Evolutionary conservation across 2,797 vertebrate genomes (phyloP).

Genomic region (Poecilia picta): DNA sequence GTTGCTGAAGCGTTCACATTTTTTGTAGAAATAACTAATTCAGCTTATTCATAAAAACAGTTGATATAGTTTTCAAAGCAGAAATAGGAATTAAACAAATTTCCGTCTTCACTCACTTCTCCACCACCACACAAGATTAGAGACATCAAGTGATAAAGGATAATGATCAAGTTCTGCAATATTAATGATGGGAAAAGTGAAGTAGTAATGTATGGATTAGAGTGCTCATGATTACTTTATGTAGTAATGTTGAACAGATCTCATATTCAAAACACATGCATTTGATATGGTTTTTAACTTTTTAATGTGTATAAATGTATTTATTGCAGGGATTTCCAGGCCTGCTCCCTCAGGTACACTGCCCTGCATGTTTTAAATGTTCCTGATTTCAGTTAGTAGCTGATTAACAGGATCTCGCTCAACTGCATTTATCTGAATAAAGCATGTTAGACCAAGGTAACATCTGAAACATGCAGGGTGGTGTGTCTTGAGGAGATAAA

Average conservation of each 20-base stretch:
- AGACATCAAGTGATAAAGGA: not conserved
- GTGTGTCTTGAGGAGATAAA: too few species aligned
- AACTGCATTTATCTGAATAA: too few species aligned
- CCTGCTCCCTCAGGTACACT: too few species aligned
- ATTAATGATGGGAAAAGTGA: not conserved
- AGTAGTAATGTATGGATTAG: slow-evolving; percentile 6
- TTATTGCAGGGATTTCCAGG: not conserved
- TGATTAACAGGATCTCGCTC: too few species aligned
- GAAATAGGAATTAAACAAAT: not conserved
- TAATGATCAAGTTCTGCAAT: slow-evolving; percentile 8
- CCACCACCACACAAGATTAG: not conserved
- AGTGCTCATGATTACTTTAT: slow-evolving; percentile 1
- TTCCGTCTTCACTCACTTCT: not conserved
- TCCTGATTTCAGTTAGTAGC: too few species aligned
- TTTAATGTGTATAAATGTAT: not conserved
- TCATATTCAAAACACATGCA: not conserved
- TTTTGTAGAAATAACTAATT: not conserved
- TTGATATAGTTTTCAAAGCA: not conserved
- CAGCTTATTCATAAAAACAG: not conserved
- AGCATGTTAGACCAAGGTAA: too few species aligned
- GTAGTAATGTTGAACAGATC: not conserved
- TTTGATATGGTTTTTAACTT: not conserved
- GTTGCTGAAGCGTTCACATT: not conserved
- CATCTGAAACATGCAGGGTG: too few species aligned
- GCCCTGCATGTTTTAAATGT: too few species aligned